Evolutionary conservation across 2,888 invertebrate genomes (phyloP), one percentile per base, ranked within the genome.

Genomic region (Parthenolecanium corni): DNA sequence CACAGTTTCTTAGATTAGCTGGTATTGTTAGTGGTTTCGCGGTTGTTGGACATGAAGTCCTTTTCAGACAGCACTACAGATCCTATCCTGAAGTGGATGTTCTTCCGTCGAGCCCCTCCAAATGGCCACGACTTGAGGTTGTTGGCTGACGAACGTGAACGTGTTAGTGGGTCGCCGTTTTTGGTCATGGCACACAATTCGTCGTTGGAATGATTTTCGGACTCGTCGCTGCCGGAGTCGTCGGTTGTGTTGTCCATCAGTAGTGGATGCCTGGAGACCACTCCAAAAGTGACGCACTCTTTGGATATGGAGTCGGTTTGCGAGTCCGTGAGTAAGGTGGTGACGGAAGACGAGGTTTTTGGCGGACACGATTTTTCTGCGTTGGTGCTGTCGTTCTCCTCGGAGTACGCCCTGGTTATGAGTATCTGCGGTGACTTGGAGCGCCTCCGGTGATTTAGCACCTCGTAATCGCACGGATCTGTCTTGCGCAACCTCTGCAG

Each of bases 381-480:
- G 52, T 67, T 62, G 52, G 67, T 62, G 52, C 42, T 65, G 66
- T 83, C 84, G 69, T 82, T 82, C 70, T 85, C 85, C 69, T 85
- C 84, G 18, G 84, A 85, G 76, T 81, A 82, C 2, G 85, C 84
- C 53, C 84, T 75, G 1, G 85, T 85, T 67, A 86, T 85, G 9
- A 84, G 78, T 63, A 85, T 85, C 62, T 82, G 77, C 1, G 86
- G 85, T 6, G 84, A 84, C 65, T 36, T 21, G 16, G 38, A 23
- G 2, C 53, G 18, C n/a, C n/a, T n/a, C 3, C 14, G 31, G 18
- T 47, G 69, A 52, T 18, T 52, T 24, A 51, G 21, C 20, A 40
- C 24, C 25, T 62, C 51, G 52, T 62, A 51, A 20, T 62, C 49
- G 52, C 24, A 20, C 2, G 20, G 9, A n/a, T 51, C 51, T 4